phyloP scores from a whole-genome alignment of 2,888 invertebrate species.

The Meliscaeva auricollis region DNA sequence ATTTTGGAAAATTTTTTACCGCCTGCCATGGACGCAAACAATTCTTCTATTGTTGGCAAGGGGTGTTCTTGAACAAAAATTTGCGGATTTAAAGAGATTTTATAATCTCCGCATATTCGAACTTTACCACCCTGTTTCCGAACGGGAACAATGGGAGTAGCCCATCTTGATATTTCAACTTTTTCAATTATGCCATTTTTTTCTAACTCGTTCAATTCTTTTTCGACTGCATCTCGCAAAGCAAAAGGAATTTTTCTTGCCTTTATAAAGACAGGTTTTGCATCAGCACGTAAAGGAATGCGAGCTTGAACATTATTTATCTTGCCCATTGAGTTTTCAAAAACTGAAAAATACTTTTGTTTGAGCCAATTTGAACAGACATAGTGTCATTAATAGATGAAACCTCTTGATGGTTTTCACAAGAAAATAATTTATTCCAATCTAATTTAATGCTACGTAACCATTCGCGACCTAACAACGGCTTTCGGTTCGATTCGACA shows the following conservation, averaged over 20 bases:
- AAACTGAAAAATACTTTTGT: conserved; percentile 13
- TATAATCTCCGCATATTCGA: conserved; percentile 72
- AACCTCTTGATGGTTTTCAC: conserved; percentile 54
- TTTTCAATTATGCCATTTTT: conserved; percentile 72
- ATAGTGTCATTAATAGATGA: conserved; percentile 78
- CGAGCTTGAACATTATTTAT: conserved; percentile 59
- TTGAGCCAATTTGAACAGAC: conserved; percentile 73
- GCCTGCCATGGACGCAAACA: conserved; percentile 75
- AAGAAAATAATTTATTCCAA: conserved; percentile 34
- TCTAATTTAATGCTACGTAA: conserved; percentile 30
- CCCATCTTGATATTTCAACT: conserved; percentile 77
- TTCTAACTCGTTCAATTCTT: conserved; percentile 68
- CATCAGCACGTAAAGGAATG: conserved; percentile 65
- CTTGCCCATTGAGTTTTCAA: conserved; percentile 30
- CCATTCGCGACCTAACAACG: not conserved
- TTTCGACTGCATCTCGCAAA: no score
- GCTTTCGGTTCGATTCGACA: not conserved
- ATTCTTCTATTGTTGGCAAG: conserved; percentile 77
- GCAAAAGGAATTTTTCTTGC: conserved; percentile 66
- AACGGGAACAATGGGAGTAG: conserved; percentile 60
- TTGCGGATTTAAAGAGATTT: conserved; percentile 75
- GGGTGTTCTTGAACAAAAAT: conserved; percentile 77
- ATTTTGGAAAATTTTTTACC: conserved; percentile 76
- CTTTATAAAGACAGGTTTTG: conserved; percentile 70
- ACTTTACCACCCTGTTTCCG: conserved; percentile 64